Conservation (phyloP, 1,140 invertebrate genomes). For the Brachionus sp. region DNA sequence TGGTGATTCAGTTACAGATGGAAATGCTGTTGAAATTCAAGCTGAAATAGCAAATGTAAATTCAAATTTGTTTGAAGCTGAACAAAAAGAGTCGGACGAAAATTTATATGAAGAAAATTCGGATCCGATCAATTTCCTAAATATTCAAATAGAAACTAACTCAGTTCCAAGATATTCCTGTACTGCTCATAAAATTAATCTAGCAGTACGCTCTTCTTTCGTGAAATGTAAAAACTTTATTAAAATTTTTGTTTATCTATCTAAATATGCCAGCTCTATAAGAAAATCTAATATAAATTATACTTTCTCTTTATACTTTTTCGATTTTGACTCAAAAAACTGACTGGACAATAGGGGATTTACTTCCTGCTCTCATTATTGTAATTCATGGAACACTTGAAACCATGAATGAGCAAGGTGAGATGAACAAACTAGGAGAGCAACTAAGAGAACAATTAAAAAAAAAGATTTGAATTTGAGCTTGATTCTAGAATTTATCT, state of each 20-base stretch:
- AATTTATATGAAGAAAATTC: too few relatives aligned
- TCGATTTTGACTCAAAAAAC: background rate
- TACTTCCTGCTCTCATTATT: background rate
- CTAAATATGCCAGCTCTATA: background rate
- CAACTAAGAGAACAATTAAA: background rate
- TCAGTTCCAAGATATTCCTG: too few relatives aligned
- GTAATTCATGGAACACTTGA: background rate
- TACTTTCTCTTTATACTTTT: background rate
- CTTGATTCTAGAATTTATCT: background rate
- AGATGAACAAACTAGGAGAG: background rate
- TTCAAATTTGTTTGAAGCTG: background rate
- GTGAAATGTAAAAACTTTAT: too few relatives aligned
- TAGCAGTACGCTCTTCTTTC: too few relatives aligned
- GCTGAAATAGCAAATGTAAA: background rate
- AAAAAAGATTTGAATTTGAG: background rate
- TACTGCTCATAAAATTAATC: too few relatives aligned
- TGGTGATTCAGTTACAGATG: too few relatives aligned
- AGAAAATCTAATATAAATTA: background rate
- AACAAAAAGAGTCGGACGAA: too few relatives aligned
- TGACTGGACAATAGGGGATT: background rate
- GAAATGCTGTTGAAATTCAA: too few relatives aligned
- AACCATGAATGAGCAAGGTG: background rate
- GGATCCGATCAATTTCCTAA: too few relatives aligned
- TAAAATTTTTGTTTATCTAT: background rate
- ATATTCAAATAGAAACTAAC: too few relatives aligned